These are phyloP conservation scores for Lacanobia wlatinum DNA, from an alignment of 2,888 invertebrate genomes.

Conservation along the genomic window DNA sequence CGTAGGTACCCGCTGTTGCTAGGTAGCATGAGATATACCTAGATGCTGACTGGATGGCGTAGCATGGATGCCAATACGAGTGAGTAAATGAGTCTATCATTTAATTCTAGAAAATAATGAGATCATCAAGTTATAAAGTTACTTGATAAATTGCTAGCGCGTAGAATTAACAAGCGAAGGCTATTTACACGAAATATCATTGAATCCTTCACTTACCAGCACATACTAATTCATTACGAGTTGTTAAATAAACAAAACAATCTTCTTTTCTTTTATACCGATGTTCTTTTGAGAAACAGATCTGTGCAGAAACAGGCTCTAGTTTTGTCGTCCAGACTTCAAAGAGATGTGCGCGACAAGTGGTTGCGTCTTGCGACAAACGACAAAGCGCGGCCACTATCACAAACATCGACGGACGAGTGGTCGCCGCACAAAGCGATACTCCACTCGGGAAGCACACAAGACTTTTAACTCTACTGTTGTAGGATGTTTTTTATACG, in stretches of 20 bases:
- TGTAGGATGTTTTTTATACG: neutral
- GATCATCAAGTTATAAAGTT: neutral
- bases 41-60: conserved; percentile 29
- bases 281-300: conserved; percentile 17
- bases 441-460: conserved; percentile 37
- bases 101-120: conserved; percentile 18
- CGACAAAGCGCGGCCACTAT: conserved; percentile 36
- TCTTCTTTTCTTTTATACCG: neutral
- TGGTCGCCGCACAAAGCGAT: conserved; percentile 43
- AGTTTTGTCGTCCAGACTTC: conserved; percentile 22
- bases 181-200: neutral
- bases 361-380: conserved; percentile 35
- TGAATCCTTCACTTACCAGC: neutral
- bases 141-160: neutral
- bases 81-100: conserved; percentile 8
- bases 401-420: conserved; percentile 47
- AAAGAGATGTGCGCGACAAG: conserved; percentile 44
- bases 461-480: conserved; percentile 40
- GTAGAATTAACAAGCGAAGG: too few relatives aligned
- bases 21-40: conserved; percentile 19
- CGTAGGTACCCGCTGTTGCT: neutral
- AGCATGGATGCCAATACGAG: conserved; percentile 13
- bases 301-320: conserved; percentile 12
- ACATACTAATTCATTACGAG: too few relatives aligned
- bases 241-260: neutral